Conservation (phyloP, 2,113 vertebrate genomes). For the Bubo bubo region DNA sequence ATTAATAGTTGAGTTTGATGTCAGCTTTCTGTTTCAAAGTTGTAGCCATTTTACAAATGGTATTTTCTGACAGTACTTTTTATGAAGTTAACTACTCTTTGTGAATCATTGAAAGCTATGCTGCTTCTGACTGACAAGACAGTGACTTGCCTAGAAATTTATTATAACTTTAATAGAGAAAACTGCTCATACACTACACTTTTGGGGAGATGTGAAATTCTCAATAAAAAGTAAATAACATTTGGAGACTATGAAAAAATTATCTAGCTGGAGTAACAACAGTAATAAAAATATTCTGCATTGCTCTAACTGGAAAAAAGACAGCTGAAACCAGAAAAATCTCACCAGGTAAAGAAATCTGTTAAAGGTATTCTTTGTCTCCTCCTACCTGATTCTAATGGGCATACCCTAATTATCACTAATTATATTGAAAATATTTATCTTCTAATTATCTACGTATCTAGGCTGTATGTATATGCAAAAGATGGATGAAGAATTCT, state of each 20-base stretch:
- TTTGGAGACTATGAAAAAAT: neutral
- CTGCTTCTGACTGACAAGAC: neutral
- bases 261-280: neutral
- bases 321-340: neutral
- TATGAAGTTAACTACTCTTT: neutral
- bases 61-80: neutral
- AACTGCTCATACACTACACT: neutral
- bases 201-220: neutral
- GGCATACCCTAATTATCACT: neutral
- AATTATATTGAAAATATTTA: conserved; percentile 30
- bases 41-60: neutral
- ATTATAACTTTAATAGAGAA: neutral
- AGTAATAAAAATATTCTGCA: neutral
- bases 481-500: neutral
- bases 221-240: neutral
- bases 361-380: neutral
- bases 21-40: neutral
- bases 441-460: neutral
- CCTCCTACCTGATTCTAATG: neutral
- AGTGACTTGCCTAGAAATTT: neutral
- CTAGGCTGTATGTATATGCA: neutral
- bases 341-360: neutral
- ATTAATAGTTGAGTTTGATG: neutral
- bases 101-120: neutral
- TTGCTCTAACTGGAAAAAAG: neutral